phyloP scores from a whole-genome alignment of 2,113 vertebrate genomes.

The Takifugu bimaculatus region DNA sequence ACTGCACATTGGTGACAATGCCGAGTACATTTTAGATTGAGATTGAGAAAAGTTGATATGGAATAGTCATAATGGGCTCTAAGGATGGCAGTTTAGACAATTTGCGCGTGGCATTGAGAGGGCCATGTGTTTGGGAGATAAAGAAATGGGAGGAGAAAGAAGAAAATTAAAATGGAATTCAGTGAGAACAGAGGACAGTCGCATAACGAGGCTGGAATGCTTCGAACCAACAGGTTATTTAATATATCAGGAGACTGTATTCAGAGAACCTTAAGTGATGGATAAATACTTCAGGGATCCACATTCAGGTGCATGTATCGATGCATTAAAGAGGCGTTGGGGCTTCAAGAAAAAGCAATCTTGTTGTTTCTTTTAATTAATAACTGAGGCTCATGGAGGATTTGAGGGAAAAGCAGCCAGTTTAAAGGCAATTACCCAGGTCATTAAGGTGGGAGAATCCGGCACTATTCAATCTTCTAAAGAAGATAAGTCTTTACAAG shows the following conservation, averaged over 20 bases:
- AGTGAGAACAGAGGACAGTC: neutral
- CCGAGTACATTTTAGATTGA: conserved; percentile 23
- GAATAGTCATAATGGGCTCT: conserved; percentile 4
- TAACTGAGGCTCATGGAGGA: conserved; percentile 4
- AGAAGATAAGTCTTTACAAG: neutral
- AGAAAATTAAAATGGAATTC: neutral
- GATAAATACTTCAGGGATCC: neutral
- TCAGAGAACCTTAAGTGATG: neutral
- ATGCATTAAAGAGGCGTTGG: neutral
- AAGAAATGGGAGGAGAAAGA: neutral
- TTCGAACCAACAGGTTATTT: neutral
- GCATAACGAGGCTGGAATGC: neutral
- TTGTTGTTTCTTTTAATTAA: neutral
- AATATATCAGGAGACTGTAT: too few species aligned
- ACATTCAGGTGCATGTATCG: neutral
- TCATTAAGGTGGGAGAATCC: neutral
- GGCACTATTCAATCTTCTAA: neutral
- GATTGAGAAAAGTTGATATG: conserved; percentile 15
- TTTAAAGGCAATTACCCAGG: conserved; percentile 1
- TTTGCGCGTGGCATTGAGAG: conserved; percentile 26
- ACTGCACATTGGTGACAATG: conserved; percentile 14
- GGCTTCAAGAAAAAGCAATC: neutral
- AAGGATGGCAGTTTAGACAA: conserved; percentile 20
- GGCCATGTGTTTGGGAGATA: neutral
- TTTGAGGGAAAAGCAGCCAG: neutral